Evolutionary conservation across 2,113 vertebrate genomes (phyloP).

Genomic region (Tetrax tetrax): DNA sequence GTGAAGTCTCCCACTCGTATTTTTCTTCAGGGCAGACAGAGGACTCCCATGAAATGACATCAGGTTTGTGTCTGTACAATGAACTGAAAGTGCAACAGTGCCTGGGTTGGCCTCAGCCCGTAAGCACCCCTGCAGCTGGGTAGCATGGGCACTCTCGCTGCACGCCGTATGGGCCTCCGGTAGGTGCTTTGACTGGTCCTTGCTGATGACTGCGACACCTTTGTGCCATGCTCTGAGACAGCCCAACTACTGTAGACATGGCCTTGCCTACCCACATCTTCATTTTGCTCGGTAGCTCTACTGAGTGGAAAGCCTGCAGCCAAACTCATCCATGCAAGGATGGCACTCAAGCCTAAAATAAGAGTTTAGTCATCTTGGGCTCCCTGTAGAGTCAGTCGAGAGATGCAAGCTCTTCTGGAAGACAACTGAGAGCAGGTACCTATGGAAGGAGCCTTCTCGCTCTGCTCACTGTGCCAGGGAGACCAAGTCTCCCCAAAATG

Average conservation of each 20-base stretch:
- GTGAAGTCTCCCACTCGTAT: neutral
- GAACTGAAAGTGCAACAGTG: neutral
- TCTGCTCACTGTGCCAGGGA: neutral
- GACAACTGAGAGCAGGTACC: neutral
- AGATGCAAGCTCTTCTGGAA: neutral
- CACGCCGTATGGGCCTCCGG: fast-evolving
- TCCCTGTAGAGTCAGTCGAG: neutral
- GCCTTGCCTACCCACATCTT: neutral
- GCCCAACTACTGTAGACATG: neutral
- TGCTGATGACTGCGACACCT: neutral
- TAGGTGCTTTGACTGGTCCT: neutral
- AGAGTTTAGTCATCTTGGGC: neutral
- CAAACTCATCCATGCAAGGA: neutral
- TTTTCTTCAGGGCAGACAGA: neutral
- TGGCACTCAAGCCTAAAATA: neutral
- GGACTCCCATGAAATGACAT: neutral
- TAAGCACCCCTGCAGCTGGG: neutral
- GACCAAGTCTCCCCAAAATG: neutral
- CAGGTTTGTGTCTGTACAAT: neutral
- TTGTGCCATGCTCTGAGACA: neutral
- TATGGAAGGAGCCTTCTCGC: neutral
- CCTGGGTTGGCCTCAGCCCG: neutral
- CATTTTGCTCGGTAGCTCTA: neutral
- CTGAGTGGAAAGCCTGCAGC: neutral
- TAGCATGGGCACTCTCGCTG: neutral